Conservation (phyloP, 2,888 invertebrate genomes). For the Eilema depressum region DNA sequence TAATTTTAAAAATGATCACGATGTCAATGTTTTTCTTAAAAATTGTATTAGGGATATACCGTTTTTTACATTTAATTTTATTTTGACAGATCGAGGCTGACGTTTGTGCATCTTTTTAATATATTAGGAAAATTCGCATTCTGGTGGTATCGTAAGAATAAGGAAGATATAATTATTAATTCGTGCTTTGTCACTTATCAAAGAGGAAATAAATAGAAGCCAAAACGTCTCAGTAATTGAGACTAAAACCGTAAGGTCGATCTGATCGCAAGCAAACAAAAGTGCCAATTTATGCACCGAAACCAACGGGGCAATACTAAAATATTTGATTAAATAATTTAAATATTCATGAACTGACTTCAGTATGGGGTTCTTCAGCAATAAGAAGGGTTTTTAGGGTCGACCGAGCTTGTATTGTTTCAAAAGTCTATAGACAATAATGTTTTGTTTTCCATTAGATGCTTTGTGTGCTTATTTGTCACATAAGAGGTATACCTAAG, state of each 20-base stretch:
- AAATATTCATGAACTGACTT: neutral
- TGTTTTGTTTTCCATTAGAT: neutral
- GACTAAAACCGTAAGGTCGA: neutral
- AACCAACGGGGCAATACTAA: neutral
- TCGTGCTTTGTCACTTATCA: neutral
- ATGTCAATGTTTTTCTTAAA: too few species aligned
- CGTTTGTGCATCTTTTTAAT: too few species aligned
- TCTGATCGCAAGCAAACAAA: neutral
- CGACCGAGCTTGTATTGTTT: neutral
- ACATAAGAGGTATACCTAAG: neutral
- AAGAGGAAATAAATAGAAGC: neutral
- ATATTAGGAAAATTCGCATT: too few species aligned
- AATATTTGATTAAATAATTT: slow-evolving; percentile 4
- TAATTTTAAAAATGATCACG: too few species aligned
- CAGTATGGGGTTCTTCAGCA: neutral
- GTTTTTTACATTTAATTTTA: too few species aligned
- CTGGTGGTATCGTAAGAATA: neutral
- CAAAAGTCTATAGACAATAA: neutral
- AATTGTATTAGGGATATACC: too few species aligned
- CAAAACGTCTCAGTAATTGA: neutral
- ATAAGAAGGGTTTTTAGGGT: slow-evolving; percentile 1
- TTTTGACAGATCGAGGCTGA: too few species aligned
- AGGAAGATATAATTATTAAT: neutral
- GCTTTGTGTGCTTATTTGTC: neutral
- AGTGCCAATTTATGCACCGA: neutral